Conservation (phyloP, 2,113 vertebrate genomes). For the Caloenas nicobarica region DNA sequence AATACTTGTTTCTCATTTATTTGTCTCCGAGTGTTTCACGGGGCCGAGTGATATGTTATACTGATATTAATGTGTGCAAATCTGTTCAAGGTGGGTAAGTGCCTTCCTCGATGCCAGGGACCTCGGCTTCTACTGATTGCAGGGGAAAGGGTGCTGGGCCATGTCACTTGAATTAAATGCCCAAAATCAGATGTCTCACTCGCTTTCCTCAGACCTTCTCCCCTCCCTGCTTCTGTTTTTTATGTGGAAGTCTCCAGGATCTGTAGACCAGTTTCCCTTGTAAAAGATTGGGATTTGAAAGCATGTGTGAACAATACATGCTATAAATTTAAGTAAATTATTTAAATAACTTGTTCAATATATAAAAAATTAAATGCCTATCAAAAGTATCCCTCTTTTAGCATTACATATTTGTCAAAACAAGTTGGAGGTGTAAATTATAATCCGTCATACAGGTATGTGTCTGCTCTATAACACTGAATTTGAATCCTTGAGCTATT, state of each 20-base stretch:
- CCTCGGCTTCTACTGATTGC: neutral
- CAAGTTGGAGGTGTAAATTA: slow-evolving; percentile 58
- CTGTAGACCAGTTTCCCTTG: neutral
- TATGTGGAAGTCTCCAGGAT: neutral
- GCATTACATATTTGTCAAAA: slow-evolving; percentile 57
- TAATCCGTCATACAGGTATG: slow-evolving; percentile 6
- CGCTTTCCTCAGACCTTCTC: neutral
- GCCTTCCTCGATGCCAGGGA: neutral
- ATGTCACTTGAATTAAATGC: neutral
- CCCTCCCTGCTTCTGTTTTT: neutral
- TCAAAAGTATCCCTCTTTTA: slow-evolving; percentile 25
- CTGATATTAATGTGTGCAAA: slow-evolving; percentile 28
- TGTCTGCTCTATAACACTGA: slow-evolving; percentile 20
- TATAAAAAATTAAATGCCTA: slow-evolving; percentile 18
- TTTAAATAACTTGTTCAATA: neutral
- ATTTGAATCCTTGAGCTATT: slow-evolving; percentile 61
- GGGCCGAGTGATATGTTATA: neutral
- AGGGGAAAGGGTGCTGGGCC: neutral
- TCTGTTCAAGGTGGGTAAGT: neutral
- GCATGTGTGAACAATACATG: neutral
- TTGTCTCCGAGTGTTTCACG: slow-evolving; percentile 25
- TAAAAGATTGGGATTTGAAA: neutral
- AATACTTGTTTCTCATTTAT: neutral
- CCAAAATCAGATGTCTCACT: neutral
- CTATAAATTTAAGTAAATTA: slow-evolving; percentile 10